Percentiles rank a stretch among this genome's conserved stretches.
phyloP scores from a whole-genome alignment of 2,888 invertebrate species.

The Cancer borealis region DNA sequence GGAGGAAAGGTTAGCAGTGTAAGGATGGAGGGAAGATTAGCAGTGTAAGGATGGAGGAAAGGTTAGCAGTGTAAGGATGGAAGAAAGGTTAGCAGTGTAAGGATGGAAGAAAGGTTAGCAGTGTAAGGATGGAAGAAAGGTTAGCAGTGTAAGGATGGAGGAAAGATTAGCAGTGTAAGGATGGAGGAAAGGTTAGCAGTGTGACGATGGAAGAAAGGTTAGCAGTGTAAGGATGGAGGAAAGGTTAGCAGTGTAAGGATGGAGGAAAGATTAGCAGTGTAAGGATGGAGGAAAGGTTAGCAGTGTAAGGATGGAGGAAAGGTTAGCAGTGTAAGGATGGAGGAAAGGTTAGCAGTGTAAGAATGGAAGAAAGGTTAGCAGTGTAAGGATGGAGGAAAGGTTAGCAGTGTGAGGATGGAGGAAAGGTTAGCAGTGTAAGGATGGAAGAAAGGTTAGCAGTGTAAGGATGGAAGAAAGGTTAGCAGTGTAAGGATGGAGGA shows the following conservation, averaged over 20 bases:
- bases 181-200: neutral
- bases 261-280: neutral
- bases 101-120: slow-evolving; percentile 23
- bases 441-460: too few species aligned
- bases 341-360: neutral
- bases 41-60: neutral
- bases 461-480: neutral
- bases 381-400: neutral
- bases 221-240: too few species aligned
- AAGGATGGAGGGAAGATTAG: too few species aligned
- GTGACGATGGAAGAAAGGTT: neutral
- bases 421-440: too few species aligned
- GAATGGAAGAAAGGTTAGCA: neutral
- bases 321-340: too few species aligned
- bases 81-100: neutral
- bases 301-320: neutral
- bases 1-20: slow-evolving; percentile 13
- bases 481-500: neutral
- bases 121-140: too few species aligned
- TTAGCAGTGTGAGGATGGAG: neutral
- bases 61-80: neutral
- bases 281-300: neutral
- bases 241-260: neutral
- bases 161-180: neutral
- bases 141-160: neutral